Evolutionary conservation across 1,140 invertebrate genomes (phyloP).

Genomic region (Macrostomum lignano): DNA sequence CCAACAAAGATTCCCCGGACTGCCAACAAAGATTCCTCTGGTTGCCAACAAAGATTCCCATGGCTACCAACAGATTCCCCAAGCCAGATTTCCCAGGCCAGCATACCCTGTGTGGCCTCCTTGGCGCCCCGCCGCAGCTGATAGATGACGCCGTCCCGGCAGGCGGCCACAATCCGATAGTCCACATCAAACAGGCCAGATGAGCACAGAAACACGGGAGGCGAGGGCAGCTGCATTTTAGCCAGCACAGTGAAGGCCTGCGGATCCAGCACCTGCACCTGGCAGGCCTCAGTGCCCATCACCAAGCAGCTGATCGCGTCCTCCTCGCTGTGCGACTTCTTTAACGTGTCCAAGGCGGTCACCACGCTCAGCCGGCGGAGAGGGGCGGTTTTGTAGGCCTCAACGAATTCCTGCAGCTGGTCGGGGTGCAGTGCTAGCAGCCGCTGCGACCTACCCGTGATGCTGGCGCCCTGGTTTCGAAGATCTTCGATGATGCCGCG

Average conservation of each 20-base stretch:
- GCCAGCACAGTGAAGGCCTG: constrained; percentile 45
- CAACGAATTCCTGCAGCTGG: neutral
- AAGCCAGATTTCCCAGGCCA: too few relatives aligned
- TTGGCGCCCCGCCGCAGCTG: constrained; percentile 37
- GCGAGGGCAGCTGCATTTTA: constrained; percentile 25
- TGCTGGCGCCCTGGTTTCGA: neutral
- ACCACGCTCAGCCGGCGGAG: constrained; percentile 35
- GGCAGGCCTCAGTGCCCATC: constrained; percentile 52
- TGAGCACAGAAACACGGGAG: constrained; percentile 43
- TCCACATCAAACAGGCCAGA: constrained; percentile 63
- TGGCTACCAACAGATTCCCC: neutral
- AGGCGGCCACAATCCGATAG: constrained; percentile 49
- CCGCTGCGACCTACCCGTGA: neutral
- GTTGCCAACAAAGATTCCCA: too few relatives aligned
- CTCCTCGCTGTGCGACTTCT: constrained; percentile 42
- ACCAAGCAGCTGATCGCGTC: constrained; percentile 50
- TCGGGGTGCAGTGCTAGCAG: neutral
- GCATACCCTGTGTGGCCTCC: constrained; percentile 4
- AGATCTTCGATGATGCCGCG: neutral
- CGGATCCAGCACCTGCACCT: constrained; percentile 53
- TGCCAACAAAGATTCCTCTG: too few relatives aligned
- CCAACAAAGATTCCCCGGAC: too few relatives aligned
- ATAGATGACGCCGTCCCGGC: constrained; percentile 52
- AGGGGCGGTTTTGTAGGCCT: constrained; percentile 2
- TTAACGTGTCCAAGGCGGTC: constrained; percentile 43